Conservation (phyloP, 1,140 invertebrate species). For the Reticulitermes speratus region DNA sequence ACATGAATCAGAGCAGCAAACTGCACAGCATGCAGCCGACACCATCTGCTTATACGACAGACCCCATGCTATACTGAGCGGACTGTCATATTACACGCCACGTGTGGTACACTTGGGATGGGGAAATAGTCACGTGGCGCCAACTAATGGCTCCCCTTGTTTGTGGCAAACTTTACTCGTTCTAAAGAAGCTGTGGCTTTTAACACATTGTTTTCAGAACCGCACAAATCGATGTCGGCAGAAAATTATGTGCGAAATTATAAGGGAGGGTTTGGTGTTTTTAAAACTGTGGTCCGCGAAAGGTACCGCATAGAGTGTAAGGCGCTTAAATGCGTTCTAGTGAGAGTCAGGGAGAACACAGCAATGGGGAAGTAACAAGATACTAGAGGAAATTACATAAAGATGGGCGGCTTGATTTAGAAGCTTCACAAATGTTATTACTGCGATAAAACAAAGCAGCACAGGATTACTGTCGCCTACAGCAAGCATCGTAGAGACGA, state of each 20-base stretch:
- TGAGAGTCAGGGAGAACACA: too few species aligned
- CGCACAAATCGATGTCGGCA: not conserved
- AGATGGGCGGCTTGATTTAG: too few species aligned
- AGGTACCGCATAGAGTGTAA: too few species aligned
- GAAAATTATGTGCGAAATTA: not conserved
- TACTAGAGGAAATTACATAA: too few species aligned
- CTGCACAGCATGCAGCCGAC: not conserved
- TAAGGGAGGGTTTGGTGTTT: too few species aligned
- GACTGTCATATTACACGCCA: conserved; percentile 3
- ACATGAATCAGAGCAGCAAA: not conserved
- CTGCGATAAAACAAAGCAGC: too few species aligned
- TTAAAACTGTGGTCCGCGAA: too few species aligned
- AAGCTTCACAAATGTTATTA: too few species aligned
- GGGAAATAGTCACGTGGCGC: not conserved
- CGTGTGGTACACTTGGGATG: not conserved
- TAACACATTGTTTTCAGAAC: not conserved
- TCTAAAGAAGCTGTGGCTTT: not conserved
- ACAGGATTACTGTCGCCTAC: too few species aligned
- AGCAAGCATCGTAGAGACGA: too few species aligned
- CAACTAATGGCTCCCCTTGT: not conserved
- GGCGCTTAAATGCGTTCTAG: too few species aligned
- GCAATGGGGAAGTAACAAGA: too few species aligned
- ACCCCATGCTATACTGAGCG: not conserved
- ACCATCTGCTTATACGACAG: not conserved
- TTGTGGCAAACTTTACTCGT: not conserved